Conservation (phyloP, 1,140 invertebrate genomes). For the Zeugodacus cucurbitae region DNA sequence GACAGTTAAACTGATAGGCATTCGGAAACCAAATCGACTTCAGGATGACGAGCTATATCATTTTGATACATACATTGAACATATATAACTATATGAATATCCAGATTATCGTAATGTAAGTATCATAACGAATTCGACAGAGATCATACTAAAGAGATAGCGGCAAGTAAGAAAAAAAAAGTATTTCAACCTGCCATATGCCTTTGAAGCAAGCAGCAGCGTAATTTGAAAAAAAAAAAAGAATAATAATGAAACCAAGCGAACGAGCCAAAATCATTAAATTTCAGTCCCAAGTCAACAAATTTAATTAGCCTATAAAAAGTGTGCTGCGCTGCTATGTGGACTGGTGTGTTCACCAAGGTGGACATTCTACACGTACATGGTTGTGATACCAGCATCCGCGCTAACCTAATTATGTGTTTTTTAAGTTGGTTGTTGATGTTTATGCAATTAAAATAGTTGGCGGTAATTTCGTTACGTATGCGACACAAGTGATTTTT, state of each 20-base stretch:
- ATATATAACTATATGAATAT: no score
- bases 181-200: background rate
- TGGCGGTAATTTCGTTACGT: constrained; percentile 6
- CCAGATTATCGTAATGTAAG: no score
- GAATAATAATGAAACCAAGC: background rate
- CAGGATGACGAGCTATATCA: no score
- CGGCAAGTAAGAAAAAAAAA: background rate
- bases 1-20: no score
- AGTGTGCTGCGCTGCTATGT: background rate
- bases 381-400: background rate
- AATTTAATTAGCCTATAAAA: background rate
- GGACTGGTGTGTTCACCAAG: background rate
- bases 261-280: background rate
- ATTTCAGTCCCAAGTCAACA: background rate
- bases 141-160: background rate
- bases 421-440: background rate
- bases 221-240: background rate
- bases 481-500: background rate
- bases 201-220: background rate
- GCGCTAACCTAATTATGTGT: background rate
- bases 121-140: no score
- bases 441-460: constrained; percentile 18
- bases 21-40: no score
- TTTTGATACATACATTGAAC: no score
- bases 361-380: no score